These are phyloP conservation scores for Peucedramus taeniatus DNA, from an alignment of 2,113 vertebrate genomes.

Conservation along the genomic window DNA sequence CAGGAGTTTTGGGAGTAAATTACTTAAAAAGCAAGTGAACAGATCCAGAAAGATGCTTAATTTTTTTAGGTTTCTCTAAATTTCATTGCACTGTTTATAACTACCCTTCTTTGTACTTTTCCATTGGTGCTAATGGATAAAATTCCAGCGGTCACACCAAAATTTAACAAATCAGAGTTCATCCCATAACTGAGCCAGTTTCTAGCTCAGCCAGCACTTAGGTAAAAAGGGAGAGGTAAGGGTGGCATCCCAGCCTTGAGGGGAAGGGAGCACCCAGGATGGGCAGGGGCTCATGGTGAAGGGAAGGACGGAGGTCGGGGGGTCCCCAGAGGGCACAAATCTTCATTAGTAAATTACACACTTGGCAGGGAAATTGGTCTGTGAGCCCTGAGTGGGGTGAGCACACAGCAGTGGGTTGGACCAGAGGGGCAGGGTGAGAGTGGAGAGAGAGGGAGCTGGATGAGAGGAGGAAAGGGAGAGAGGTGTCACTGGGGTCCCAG, in stretches of 20 bases:
- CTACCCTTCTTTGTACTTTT: neutral
- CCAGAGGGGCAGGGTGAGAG: too few species aligned
- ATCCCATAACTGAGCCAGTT: neutral
- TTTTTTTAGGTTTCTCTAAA: neutral
- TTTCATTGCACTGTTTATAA: neutral
- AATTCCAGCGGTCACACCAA: neutral
- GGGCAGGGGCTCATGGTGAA: neutral
- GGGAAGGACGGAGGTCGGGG: fast-evolving
- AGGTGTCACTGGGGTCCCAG: fast-evolving
- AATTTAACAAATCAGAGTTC: neutral
- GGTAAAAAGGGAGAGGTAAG: neutral
- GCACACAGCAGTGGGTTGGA: neutral
- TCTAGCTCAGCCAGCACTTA: neutral
- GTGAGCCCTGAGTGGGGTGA: neutral
- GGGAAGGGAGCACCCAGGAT: neutral
- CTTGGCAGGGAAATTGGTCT: neutral
- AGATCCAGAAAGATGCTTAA: neutral
- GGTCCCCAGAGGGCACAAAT: too few species aligned
- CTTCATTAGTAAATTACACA: neutral
- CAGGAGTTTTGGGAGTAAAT: neutral
- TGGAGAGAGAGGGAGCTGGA: neutral
- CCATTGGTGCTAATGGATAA: neutral
- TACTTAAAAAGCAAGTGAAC: neutral
- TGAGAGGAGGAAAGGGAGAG: too few species aligned
- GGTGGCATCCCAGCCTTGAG: neutral